Percentiles rank a stretch among this genome's conserved stretches.
phyloP scores from a whole-genome alignment of 2,797 vertebrate genomes.

The Periparus ater region DNA sequence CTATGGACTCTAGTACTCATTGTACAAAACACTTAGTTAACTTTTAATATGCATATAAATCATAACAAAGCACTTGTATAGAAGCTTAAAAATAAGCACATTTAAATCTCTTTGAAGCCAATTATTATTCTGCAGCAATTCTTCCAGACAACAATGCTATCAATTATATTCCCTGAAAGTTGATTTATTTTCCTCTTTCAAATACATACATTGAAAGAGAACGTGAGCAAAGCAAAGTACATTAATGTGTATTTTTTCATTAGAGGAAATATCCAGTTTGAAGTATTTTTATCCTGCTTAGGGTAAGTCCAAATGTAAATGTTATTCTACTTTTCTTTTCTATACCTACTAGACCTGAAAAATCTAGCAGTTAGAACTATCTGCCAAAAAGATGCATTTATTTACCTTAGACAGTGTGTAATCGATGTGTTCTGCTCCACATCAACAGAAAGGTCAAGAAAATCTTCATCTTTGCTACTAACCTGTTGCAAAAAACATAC shows the following conservation, averaged over 20 bases:
- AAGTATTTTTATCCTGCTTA: background rate
- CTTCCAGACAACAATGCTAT: background rate
- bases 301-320: background rate
- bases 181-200: background rate
- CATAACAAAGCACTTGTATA: background rate
- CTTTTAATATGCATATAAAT: background rate
- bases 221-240: background rate
- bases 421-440: slow-evolving; percentile 98
- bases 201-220: background rate
- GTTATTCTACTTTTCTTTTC: slow-evolving; percentile 8
- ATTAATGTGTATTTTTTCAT: background rate
- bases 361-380: background rate
- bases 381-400: background rate
- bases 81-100: background rate
- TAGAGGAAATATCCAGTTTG: background rate
- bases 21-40: background rate
- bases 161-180: background rate
- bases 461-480: slow-evolving; percentile 99
- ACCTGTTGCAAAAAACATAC: slow-evolving; percentile 80
- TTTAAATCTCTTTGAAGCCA: slow-evolving; percentile 1
- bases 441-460: slow-evolving; percentile 97
- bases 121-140: background rate
- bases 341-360: background rate
- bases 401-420: slow-evolving; percentile 97
- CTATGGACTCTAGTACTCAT: background rate